Percentiles rank a stretch among this genome's conserved stretches.
Conservation (phyloP, 1,140 invertebrate species). For the Heterodera carotae region DNA sequence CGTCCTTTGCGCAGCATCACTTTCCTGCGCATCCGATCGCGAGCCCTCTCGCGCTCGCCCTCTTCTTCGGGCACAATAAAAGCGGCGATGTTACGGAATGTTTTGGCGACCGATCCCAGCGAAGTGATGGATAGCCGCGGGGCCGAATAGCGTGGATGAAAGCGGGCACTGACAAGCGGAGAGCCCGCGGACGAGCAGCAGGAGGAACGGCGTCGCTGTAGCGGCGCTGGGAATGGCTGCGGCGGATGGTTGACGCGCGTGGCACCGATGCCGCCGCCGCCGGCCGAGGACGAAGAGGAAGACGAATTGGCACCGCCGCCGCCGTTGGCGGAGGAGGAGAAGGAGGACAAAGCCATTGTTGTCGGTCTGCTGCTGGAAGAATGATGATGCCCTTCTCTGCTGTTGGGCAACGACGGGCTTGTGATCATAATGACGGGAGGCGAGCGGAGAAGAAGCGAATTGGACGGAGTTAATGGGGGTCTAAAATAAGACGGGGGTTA, state of each 20-base stretch:
- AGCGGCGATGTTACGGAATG: constrained; percentile 13
- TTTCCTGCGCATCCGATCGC: constrained; percentile 16
- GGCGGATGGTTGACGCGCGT: constrained; percentile 5
- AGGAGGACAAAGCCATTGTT: too few relatives aligned
- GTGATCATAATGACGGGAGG: constrained; percentile 24
- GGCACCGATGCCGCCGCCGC: neutral
- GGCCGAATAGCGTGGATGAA: neutral
- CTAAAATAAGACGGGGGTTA: too few relatives aligned
- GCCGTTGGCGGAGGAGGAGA: constrained; percentile 9
- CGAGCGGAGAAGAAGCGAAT: constrained; percentile 20
- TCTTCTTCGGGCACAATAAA: constrained; percentile 26
- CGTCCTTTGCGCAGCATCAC: neutral
- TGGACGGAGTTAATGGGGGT: constrained; percentile 22
- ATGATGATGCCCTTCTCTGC: neutral
- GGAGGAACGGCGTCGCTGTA: constrained; percentile 1
- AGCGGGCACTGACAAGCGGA: neutral
- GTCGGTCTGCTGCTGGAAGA: neutral
- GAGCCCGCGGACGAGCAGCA: neutral
- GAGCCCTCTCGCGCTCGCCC: constrained; percentile 12
- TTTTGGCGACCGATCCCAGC: constrained; percentile 15
- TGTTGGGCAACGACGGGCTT: neutral
- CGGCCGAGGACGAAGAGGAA: neutral
- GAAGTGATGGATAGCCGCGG: constrained; percentile 15
- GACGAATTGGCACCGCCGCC: neutral
- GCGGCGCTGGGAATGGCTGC: constrained; percentile 8